Evolutionary conservation across 30 jellyfish, hydroid and myxozoan genomes (phyloP), one percentile per base, ranked within the genome.

Genomic region (Hydractinia echinata): DNA sequence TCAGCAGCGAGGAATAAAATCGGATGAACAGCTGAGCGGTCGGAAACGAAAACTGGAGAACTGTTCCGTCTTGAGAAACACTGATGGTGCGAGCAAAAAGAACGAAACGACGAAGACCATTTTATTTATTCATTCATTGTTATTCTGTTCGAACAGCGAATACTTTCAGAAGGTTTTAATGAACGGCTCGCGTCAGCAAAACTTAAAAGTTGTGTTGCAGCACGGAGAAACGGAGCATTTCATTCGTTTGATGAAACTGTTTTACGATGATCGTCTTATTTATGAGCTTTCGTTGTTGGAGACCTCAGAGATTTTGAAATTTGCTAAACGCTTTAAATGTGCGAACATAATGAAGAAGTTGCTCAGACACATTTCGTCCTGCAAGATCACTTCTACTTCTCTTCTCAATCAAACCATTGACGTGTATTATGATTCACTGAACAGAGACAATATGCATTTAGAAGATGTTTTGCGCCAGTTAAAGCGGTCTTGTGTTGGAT

Each of bases 61-160:
- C 5, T 71, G 81, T 52, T 71, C 81, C 60, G n/a, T 71, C n/a
- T 19, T 71, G 60, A 50, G 50, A 58, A 30, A 71, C 30, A 58
- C 50, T 7, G 60, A 71, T 19, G 69, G 69, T 58, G 69, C 15
- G 44, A 30, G 44, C 44, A 51, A 64, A 13, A 44, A 64, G 74
- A 64, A 71, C 13, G 60, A 71, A 15, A 51, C 73, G 6, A 49
- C 64, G 73, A 62, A 48, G 66, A 80, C 87, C 8, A 61, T 66
- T n/a, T 52, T 80, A 7, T 80, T 67, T 6, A 80, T 80, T 61
- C 87, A 80, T 44, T 80, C 87, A 0, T 53, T 80, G 67, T 50
- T 80, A 72, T 80, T 80, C 50, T 80, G 83, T 44, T 80, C 87
- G 82, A 80, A 80, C 50, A 80, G 87, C 67, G 87, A 80, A 61